Evolutionary conservation across 2,797 vertebrate genomes (phyloP).

Genomic region (Neopelma chrysocephalum): DNA sequence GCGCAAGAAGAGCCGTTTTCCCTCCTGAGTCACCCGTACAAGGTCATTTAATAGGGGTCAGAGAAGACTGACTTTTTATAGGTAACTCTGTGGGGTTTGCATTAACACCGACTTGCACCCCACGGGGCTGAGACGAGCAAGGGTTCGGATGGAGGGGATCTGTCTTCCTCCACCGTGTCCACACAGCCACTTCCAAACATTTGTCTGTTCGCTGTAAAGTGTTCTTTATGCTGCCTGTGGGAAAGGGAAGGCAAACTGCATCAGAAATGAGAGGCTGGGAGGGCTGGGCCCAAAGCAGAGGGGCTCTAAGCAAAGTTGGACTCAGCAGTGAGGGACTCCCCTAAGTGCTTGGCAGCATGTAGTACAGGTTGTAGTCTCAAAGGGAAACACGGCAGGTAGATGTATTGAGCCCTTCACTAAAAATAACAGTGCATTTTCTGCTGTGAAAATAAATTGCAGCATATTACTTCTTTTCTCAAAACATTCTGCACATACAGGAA

Average conservation of each 20-base stretch:
- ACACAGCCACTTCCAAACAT: fast-evolving
- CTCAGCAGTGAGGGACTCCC: background rate
- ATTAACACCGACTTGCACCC: too few relatives aligned
- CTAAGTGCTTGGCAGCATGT: fast-evolving
- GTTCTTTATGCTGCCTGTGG: fast-evolving
- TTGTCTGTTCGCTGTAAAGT: fast-evolving
- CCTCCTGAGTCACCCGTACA: background rate
- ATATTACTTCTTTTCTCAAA: background rate
- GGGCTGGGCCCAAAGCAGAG: background rate
- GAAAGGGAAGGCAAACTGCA: background rate
- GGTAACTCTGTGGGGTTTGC: background rate
- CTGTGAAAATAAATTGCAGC: background rate
- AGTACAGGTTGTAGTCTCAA: background rate
- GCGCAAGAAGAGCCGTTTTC: fast-evolving
- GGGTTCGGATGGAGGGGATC: fast-evolving
- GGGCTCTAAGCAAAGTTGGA: background rate
- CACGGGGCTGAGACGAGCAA: fast-evolving
- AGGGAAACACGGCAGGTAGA: fast-evolving
- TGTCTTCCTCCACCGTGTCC: fast-evolving
- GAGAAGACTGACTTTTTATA: too few relatives aligned
- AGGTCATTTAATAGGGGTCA: background rate
- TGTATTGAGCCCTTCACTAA: background rate
- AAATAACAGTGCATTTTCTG: background rate
- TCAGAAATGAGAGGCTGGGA: background rate
- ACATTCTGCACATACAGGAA: background rate